Percentiles rank a stretch among this genome's conserved stretches.
Evolutionary conservation across 2,797 vertebrate genomes (phyloP).

Genomic region (Novumbra hubbsi): DNA sequence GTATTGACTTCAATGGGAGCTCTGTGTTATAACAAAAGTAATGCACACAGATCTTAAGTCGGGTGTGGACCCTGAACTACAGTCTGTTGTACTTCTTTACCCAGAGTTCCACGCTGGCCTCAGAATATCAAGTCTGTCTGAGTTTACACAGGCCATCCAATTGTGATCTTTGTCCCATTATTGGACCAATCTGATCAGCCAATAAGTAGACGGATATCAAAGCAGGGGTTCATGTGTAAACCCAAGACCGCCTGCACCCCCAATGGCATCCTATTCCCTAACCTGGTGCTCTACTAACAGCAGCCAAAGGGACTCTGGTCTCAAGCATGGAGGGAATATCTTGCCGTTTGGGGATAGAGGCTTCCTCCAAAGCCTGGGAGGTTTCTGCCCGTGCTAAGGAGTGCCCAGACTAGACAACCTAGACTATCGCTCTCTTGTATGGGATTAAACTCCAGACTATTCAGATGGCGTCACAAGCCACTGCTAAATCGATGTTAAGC

Average conservation of each 20-base stretch:
- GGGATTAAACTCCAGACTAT: slow-evolving; percentile 27
- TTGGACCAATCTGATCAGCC: no score
- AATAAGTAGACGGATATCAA: no score
- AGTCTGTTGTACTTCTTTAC: slow-evolving; percentile 11
- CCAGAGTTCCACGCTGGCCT: neutral
- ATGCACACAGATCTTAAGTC: neutral
- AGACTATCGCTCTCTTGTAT: neutral
- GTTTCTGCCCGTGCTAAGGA: slow-evolving; percentile 14
- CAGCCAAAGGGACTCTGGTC: neutral
- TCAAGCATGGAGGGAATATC: neutral
- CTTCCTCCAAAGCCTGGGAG: neutral
- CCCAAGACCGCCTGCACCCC: neutral
- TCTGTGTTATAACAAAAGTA: neutral
- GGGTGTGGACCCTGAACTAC: neutral
- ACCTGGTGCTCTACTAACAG: neutral
- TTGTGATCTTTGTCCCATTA: neutral
- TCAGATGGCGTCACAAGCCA: slow-evolving; percentile 17
- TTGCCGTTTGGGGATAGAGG: neutral
- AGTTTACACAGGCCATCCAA: no score
- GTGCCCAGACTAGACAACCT: slow-evolving; percentile 37
- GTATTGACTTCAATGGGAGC: neutral
- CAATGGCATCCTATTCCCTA: neutral
- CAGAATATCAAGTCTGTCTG: neutral
- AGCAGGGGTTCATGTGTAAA: neutral
- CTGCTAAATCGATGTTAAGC: slow-evolving; percentile 35